Base-by-base conservation (phyloP, 2,888 invertebrate genomes). In the Synergus gifuensis region DNA sequence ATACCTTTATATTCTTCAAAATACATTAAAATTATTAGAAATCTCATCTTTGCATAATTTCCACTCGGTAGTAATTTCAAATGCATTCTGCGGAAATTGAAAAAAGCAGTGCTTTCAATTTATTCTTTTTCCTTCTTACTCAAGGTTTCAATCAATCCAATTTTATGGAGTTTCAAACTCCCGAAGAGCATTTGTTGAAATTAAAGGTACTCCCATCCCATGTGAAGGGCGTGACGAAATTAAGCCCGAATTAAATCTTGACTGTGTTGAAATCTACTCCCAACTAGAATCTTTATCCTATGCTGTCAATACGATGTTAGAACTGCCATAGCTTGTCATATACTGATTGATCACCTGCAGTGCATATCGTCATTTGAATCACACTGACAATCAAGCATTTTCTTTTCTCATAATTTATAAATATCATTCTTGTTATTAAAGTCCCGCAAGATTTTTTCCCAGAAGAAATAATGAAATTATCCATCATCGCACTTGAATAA, bases 191-290 rank as follows among this genome's bases (percentile, higher is more conserved):
- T 54, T 73, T 36, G 22, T 28, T 69, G 28, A 3, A 69, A 28
- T 73, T 11, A 36, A 73, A 54, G 49, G 49, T 73, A 73, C 73
- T 36, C 73, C 73, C 73, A 73, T 73, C n/a, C 54, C n/a, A 36
- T 73, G 73, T 73, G 36, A 36, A 54, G 36, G 73, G 73, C 73
- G 73, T 73, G 49, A 16, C 54, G 73, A 36, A 73, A 40, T 73
- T 49, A 49, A 54, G 49, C n/a, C 69, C 69, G 46, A n/a, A n/a
- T n/a, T n/a, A n/a, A n/a, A n/a, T n/a, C 1, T 54, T 36, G 46
- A 16, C 28, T 28, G 49, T 44, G 67, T 49, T 9, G n/a, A 73
- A 73, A 73, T 49, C 73, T 54, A 73, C 14, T 28, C 28, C 12
- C 16, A 36, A 49, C 36, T 54, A 12, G n/a, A 16, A 49, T 54